Conservation (phyloP, 2,113 vertebrate genomes). For the Nothobranchius furzeri region DNA sequence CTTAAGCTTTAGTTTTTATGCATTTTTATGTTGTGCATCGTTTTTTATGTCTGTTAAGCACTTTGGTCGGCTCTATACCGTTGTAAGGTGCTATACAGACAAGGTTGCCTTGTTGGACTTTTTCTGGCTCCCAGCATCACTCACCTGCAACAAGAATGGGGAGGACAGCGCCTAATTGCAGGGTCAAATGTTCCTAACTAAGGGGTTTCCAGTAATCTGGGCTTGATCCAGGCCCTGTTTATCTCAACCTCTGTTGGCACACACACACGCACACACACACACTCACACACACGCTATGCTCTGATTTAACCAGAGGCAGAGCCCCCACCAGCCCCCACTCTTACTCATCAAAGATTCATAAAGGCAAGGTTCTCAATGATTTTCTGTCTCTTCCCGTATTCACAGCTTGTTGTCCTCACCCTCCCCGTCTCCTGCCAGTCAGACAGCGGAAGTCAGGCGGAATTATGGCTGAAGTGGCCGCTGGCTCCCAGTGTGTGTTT, state of each 20-base stretch:
- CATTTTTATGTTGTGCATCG: no score
- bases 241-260: conserved; percentile 94
- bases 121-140: conserved; percentile 45
- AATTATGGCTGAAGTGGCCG: conserved; percentile 88
- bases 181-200: conserved; percentile 88
- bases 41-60: no score
- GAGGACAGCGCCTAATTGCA: conserved; percentile 85
- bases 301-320: conserved; percentile 93
- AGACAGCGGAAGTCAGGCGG: conserved; percentile 89
- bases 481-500: conserved; percentile 64
- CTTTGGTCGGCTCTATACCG: no score
- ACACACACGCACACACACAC: conserved; percentile 76
- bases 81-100: no score
- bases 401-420: conserved; percentile 95
- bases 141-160: conserved; percentile 75
- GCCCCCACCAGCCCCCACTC: conserved; percentile 69
- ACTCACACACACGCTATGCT: conserved; percentile 88
- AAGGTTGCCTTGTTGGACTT: neutral
- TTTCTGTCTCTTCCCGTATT: conserved; percentile 98
- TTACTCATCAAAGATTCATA: conserved; percentile 97
- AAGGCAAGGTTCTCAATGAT: conserved; percentile 96
- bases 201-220: conserved; percentile 83
- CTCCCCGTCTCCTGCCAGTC: conserved; percentile 85
- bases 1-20: no score
- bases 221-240: conserved; percentile 87